A percentile compares a stretch with the other conserved stretches of the same genome.
These are phyloP conservation scores for Atrina japonica DNA, from an alignment of 2,888 invertebrate genomes.

Conservation along the genomic window DNA sequence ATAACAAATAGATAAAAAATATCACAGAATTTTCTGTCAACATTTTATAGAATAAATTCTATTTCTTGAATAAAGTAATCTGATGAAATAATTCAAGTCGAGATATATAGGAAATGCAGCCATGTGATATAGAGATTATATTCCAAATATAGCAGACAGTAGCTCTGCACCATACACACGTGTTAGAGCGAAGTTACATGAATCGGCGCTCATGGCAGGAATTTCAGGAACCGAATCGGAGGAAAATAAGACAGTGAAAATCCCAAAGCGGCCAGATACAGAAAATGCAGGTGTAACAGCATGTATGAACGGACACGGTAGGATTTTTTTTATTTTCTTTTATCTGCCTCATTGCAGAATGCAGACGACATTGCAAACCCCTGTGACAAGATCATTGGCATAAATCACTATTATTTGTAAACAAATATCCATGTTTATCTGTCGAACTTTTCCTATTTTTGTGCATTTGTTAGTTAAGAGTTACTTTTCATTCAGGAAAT, in stretches of 20 bases:
- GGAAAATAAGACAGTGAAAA: slow-evolving; percentile 29
- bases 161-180: slow-evolving; percentile 30
- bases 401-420: too few relatives aligned
- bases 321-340: neutral
- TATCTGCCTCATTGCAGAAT: neutral
- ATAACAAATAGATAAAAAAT: too few relatives aligned
- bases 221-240: slow-evolving; percentile 59
- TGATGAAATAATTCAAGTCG: neutral
- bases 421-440: too few relatives aligned
- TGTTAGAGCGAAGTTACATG: slow-evolving; percentile 6
- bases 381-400: too few relatives aligned
- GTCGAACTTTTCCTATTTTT: too few relatives aligned
- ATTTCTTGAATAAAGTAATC: slow-evolving; percentile 1
- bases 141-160: slow-evolving; percentile 20
- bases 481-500: neutral
- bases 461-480: too few relatives aligned
- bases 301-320: slow-evolving; percentile 25
- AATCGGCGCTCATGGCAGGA: slow-evolving; percentile 58
- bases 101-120: slow-evolving; percentile 1
- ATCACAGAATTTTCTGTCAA: too few relatives aligned
- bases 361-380: neutral
- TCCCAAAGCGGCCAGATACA: too few relatives aligned
- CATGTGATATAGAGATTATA: slow-evolving; percentile 23
- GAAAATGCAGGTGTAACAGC: neutral
- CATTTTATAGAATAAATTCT: too few relatives aligned